phyloP scores from a whole-genome alignment of 2,888 invertebrate species.

The Cerastis rubricosa region DNA sequence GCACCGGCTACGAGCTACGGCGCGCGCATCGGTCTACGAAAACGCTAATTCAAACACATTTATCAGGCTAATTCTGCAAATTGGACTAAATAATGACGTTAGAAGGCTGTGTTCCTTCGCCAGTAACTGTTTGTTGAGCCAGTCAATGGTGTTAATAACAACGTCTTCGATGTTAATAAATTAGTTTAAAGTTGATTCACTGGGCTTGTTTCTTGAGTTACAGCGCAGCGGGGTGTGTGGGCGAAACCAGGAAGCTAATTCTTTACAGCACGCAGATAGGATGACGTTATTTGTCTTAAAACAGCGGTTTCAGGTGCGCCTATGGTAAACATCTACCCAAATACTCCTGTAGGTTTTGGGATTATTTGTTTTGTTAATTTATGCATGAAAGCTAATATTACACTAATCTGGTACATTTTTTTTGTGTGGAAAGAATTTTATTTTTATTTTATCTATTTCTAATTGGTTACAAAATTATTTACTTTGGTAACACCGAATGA shows the following conservation, averaged over 20 bases:
- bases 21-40: slow-evolving; percentile 87
- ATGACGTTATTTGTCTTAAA: background rate
- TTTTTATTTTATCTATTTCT: too few relatives aligned
- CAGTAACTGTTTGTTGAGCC: slow-evolving; percentile 79
- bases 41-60: slow-evolving; percentile 89
- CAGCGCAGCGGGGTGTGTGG: slow-evolving; percentile 65
- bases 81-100: slow-evolving; percentile 89
- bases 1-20: slow-evolving; percentile 78
- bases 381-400: too few relatives aligned
- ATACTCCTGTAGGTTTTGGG: too few relatives aligned
- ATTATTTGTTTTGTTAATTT: background rate
- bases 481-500: background rate
- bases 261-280: background rate
- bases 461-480: background rate
- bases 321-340: background rate
- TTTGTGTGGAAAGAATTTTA: background rate
- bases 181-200: slow-evolving; percentile 81
- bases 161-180: slow-evolving; percentile 82
- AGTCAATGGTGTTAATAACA: slow-evolving; percentile 80
- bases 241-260: slow-evolving; percentile 28
- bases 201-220: slow-evolving; percentile 71
- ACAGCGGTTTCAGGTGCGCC: background rate
- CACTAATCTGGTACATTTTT: background rate
- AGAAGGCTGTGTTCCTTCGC: slow-evolving; percentile 77
- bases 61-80: slow-evolving; percentile 89